Evolutionary conservation across 2,888 invertebrate species (phyloP), one percentile per base, ranked within the genome.

Genomic region (Synergus umbraculus): DNA sequence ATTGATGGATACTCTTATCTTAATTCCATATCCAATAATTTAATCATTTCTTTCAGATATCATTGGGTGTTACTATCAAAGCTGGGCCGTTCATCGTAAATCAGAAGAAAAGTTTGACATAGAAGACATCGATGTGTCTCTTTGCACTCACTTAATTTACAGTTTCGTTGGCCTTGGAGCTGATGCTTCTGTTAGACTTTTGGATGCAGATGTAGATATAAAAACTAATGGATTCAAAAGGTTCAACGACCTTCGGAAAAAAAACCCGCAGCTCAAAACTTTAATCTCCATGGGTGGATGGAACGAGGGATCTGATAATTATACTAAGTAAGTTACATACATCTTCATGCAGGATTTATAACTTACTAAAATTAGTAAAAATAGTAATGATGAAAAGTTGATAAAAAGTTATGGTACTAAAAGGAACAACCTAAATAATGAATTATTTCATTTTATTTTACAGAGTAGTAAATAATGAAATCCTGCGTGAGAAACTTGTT

Each of bases 401-500:
- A 29, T 29, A 0, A 29, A 3, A 29, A 29, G 29, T 29, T 29
- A 29, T 29, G 29, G 29, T 29, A 29, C 2, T 29, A 29, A 2
- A 29, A 3, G 29, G 2, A 29, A 29, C 29, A 29, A 29, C 29
- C 29, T 29, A 29, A 29, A 29, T 3, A 29, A 29, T 3, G 0
- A 2, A 15, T 49, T 49, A 15, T 49, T 7, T 5, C 5, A 15
- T 49, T 49, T 49, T 5, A 0, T 7, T 49, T 49, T 15, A 69
- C 15, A 69, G 69, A 15, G 93, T 93, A 90, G 95, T 95, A n/a
- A 92, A 92, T 0, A 69, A 76, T 43, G 86, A 93, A 4, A 79
- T 81, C 0, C 84, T 92, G 1, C 93, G 95, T 15, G 88, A 91
- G 1, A 91, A 89, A 37, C 95, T 96, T 86, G 93, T 95, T 29